Percentiles rank a stretch among this genome's conserved stretches.
Conservation (phyloP, 2,888 invertebrate genomes). For the Xylota sylvarum region DNA sequence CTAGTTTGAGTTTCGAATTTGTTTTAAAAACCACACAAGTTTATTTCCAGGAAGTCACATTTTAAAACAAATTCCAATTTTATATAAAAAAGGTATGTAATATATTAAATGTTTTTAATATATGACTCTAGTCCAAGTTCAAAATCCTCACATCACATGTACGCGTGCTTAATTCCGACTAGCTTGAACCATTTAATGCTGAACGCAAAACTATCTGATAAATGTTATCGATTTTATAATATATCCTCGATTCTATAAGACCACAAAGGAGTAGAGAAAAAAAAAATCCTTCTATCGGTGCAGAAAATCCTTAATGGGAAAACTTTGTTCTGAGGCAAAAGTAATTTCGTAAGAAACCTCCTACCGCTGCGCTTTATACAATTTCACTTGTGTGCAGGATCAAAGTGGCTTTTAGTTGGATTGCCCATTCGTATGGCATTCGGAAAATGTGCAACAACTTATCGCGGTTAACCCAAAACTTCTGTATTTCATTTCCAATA, state of each 20-base stretch:
- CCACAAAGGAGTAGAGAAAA: conserved; percentile 42
- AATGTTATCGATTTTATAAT: conserved; percentile 65
- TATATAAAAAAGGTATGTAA: too few relatives aligned
- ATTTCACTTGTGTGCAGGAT: conserved; percentile 65
- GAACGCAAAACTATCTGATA: conserved; percentile 26
- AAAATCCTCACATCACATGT: too few relatives aligned
- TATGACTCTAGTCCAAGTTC: too few relatives aligned
- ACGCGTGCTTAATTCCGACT: too few relatives aligned
- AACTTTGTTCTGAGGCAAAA: conserved; percentile 76
- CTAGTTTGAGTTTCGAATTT: conserved; percentile 27
- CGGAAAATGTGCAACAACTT: conserved; percentile 76
- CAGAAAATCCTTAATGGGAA: conserved; percentile 77
- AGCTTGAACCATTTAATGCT: background rate
- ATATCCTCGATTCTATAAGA: conserved; percentile 51
- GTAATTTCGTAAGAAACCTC: conserved; percentile 74
- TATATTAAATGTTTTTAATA: too few relatives aligned
- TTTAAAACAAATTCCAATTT: background rate
- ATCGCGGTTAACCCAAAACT: conserved; percentile 77
- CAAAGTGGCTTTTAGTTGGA: conserved; percentile 77
- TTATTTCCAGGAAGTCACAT: conserved; percentile 4
- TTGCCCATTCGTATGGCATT: conserved; percentile 75
- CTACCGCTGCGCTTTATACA: conserved; percentile 53
- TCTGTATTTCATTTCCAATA: conserved; percentile 77
- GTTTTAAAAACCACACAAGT: conserved; percentile 28
- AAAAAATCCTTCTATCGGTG: conserved; percentile 64